Percentiles rank a stretch among this genome's conserved stretches.
phyloP scores from a whole-genome alignment of 2,888 invertebrate genomes.

The Caenorhabditis drosophilae region DNA sequence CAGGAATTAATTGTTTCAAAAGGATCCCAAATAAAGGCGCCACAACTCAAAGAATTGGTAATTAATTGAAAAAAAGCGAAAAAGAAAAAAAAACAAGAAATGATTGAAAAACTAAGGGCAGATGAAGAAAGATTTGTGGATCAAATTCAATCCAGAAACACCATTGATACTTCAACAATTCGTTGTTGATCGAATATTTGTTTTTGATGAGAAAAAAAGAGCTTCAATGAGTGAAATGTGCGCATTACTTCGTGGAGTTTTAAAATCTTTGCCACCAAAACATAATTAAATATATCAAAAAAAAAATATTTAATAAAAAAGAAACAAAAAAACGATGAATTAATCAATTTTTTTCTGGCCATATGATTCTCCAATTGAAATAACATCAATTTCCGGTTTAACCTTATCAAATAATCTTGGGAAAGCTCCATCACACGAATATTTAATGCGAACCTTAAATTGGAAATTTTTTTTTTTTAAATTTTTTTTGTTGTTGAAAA shows the following conservation, averaged over 20 bases:
- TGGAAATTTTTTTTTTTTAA: not conserved
- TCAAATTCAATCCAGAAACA: conserved; percentile 24
- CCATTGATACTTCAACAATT: conserved; percentile 17
- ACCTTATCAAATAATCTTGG: conserved; percentile 50
- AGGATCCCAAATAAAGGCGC: conserved; percentile 6
- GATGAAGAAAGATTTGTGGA: conserved; percentile 29
- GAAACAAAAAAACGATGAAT: no score
- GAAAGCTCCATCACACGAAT: conserved; percentile 67
- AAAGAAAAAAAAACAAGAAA: not conserved
- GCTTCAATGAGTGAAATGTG: conserved; percentile 12
- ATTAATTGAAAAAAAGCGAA: not conserved
- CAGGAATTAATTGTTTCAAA: conserved; percentile 21
- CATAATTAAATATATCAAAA: no score
- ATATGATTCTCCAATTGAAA: conserved; percentile 58
- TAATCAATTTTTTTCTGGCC: conserved; percentile 39
- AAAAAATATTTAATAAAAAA: no score
- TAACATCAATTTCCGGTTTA: conserved; percentile 60
- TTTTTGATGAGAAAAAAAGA: conserved; percentile 26
- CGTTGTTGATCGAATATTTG: conserved; percentile 19
- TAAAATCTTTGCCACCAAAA: no score
- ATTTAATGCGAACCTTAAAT: conserved; percentile 52
- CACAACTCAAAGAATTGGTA: conserved; percentile 17
- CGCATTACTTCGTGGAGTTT: no score
- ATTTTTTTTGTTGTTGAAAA: conserved; percentile 26
- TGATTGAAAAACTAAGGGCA: conserved; percentile 2